Percentiles rank a stretch among this genome's conserved stretches.
phyloP scores from a whole-genome alignment of 2,888 invertebrate genomes.

The Dione juno region DNA sequence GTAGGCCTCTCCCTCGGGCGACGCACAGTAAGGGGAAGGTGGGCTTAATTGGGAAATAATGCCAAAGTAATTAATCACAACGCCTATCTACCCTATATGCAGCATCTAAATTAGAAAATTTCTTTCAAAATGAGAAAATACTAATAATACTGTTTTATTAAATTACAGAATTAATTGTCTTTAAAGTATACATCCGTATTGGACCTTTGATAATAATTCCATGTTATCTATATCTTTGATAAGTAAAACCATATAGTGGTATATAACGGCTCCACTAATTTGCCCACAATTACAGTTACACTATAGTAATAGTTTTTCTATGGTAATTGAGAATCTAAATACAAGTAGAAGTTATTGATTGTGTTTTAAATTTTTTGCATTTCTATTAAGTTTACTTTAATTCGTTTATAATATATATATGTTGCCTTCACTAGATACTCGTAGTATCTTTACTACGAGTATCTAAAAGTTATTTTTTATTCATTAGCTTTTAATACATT shows the following conservation, averaged over 20 bases:
- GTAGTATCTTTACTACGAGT: too few species aligned
- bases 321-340: too few species aligned
- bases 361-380: too few species aligned
- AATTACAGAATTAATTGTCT: not conserved
- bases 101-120: not conserved
- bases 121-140: not conserved
- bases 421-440: too few species aligned
- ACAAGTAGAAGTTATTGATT: too few species aligned
- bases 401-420: too few species aligned
- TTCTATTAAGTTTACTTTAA: too few species aligned
- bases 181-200: not conserved
- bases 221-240: too few species aligned
- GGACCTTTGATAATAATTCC: too few species aligned
- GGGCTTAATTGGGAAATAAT: conserved; percentile 82
- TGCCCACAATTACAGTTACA: too few species aligned
- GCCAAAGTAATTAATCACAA: conserved; percentile 80
- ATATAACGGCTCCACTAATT: not conserved
- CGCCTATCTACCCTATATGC: conserved; percentile 36
- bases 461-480: not conserved
- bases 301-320: too few species aligned
- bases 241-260: not conserved
- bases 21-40: conserved; percentile 70
- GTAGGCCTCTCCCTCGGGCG: conserved; percentile 63
- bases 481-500: not conserved
- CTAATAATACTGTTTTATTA: conserved; percentile 7